Evolutionary conservation across 2,797 vertebrate species (phyloP), one percentile per base, ranked within the genome.

Genomic region (Saxicola maurus): DNA sequence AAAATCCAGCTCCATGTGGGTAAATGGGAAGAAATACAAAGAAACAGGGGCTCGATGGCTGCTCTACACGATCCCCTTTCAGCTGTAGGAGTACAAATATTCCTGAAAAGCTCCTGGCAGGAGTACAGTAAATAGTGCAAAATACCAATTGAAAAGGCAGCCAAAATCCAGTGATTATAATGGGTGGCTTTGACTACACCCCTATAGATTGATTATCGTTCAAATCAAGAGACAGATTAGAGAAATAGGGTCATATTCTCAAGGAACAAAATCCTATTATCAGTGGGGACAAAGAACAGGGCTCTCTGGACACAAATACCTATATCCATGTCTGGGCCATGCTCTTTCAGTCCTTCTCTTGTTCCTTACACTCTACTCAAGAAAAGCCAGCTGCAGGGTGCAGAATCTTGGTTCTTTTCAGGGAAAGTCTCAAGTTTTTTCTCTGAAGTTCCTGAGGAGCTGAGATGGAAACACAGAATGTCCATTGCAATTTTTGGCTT

Each of bases 1-100:
- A 27, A 87, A 93, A 74, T 43, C 48, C 88, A 94, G 61, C 48
- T 91, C 87, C 40, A 18, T 6, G n/a, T n/a, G 79, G 21, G 55
- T 30, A 31, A 51, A 55, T 82, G 55, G 24, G 62, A 35, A 60
- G 52, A 81, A 90, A 91, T 49, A 59, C 20, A 35, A 59, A 75
- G n/a, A 52, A 59, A 66, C 9, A 35, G 1, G 2, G 31, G 28
- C 45, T 30, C 0, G 0, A 8, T 52, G 42, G 37, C 30, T 73
- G 67, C 81, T 76, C 1, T 19, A 11, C 18, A 19, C 8, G 42
- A 72, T 60, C 61, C 42, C 18, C 71, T 66, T 80, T 38, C 37
- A 69, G 49, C 40, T 84, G 33, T 1, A 78, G 40, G 28, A 85
- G 57, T 18, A 46, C 37, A 76, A 73, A 60, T 49, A 72, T 49